Percentiles rank a stretch among this genome's conserved stretches.
These are phyloP conservation scores for Carollia perspicillata DNA, from an alignment of 2,113 vertebrate species.

Conservation along the genomic window DNA sequence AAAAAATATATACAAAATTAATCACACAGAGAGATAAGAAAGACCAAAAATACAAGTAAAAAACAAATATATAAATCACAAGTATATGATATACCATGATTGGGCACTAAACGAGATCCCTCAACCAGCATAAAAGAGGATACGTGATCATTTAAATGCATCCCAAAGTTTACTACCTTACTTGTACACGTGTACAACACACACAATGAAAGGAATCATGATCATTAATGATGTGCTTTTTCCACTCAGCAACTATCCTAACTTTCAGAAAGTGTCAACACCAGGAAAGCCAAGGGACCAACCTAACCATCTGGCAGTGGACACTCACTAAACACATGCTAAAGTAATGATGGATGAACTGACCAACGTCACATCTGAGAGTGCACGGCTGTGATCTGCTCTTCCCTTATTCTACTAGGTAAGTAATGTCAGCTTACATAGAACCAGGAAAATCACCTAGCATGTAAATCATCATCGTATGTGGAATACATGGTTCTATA, in stretches of 20 bases:
- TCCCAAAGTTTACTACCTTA: neutral
- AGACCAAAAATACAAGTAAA: neutral
- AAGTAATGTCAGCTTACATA: neutral
- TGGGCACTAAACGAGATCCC: neutral
- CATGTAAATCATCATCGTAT: neutral
- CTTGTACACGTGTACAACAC: neutral
- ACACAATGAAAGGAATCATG: neutral
- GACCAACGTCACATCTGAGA: neutral
- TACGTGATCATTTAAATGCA: neutral
- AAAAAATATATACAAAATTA: neutral
- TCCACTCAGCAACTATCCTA: neutral
- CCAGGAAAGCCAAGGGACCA: neutral
- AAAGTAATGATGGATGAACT: neutral
- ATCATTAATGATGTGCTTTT: neutral
- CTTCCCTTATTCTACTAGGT: neutral
- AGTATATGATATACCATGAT: neutral
- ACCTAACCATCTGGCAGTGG: neutral
- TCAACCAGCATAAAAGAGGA: neutral
- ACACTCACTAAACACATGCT: neutral
- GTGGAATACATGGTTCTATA: neutral
- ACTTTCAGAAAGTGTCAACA: neutral
- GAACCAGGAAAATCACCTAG: neutral
- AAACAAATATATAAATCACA: neutral
- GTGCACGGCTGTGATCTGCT: accelerated
- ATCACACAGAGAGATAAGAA: neutral